Percentiles rank a stretch among this genome's conserved stretches.
These are phyloP conservation scores for Emydura subglobosa DNA, from an alignment of 2,113 vertebrate genomes.

Conservation along the genomic window DNA sequence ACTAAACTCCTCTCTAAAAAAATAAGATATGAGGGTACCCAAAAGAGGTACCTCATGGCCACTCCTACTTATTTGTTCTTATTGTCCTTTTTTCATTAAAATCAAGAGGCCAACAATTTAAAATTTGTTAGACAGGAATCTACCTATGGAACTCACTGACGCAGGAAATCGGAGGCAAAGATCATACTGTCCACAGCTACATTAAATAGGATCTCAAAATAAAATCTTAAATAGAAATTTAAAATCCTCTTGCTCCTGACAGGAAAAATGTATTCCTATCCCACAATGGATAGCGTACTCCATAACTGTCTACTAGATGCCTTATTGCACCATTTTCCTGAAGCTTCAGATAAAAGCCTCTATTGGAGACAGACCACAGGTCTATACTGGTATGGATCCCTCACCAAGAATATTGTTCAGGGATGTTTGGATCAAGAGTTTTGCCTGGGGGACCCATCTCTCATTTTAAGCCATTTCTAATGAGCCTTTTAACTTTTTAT, in stretches of 20 bases:
- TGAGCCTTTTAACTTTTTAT: neutral
- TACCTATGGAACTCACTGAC: neutral
- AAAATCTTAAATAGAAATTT: neutral
- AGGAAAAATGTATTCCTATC: neutral
- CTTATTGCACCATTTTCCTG: neutral
- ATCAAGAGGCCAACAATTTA: neutral
- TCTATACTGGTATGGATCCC: neutral
- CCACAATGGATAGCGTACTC: neutral
- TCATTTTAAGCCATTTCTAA: neutral
- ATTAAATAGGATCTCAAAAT: neutral
- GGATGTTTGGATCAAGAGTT: accelerated
- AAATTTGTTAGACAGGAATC: neutral
- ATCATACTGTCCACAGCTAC: neutral
- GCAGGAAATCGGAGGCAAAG: neutral
- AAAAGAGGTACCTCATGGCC: neutral
- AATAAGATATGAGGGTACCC: neutral
- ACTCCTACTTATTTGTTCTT: too few relatives aligned
- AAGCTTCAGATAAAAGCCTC: neutral
- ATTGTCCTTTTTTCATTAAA: neutral
- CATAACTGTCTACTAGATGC: neutral
- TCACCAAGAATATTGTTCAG: accelerated
- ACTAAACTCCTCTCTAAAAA: neutral
- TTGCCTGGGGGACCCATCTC: neutral
- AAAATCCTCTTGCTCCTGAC: neutral
- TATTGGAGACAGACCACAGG: neutral